Base-by-base conservation (phyloP, 2,888 invertebrate species). In the Drosophila fungiperda region DNA sequence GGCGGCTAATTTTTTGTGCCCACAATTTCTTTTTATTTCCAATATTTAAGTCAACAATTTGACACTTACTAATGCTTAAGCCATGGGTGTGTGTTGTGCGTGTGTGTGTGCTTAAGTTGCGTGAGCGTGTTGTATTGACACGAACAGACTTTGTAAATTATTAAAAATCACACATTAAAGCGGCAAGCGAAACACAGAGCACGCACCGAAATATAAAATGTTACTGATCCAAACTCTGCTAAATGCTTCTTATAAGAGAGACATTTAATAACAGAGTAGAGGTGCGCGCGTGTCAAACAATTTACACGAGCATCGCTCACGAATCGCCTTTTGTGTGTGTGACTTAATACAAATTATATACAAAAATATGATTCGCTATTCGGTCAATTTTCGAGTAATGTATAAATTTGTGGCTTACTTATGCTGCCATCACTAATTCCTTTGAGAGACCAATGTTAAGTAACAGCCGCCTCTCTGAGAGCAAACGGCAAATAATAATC, bases 181-280 rank as follows among this genome's bases (percentile, higher is more conserved):
- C 62, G 68, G 76, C 57, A 71, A 58, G 64, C 79, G 71, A 17
- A 58, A n/a, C 73, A 70, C 66, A 69, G 32, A 64, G 50, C 62
- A 78, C 78, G 72, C 78, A 75, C 75, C 76, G 76, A 78, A 68
- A 38, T 79, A 76, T 79, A 65, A 78, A 78, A 79, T 76, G 79
- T 79, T 68, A 78, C 78, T 78, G 62, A 78, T 48, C 11, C 4
- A 54, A 70, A 48, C n/a, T 58, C 62, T 74, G 74, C 74, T 78
- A 78, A 67, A 66, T 52, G 32, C 71, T 74, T 77, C 77, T 74
- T 77, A 77, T 77, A 78, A 77, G 74, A 77, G 70, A 60, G 70
- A 60, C 23, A 29, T 40, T 35, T 61, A 40, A 49, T 66, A 74
- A 63, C 76, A 78, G 73, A 32, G 38, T 8, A 45, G 74, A 33